A percentile compares a stretch with the other conserved stretches of the same genome.
These are phyloP conservation scores for Siniperca knerii DNA, from an alignment of 2,113 vertebrate genomes.

Conservation along the genomic window DNA sequence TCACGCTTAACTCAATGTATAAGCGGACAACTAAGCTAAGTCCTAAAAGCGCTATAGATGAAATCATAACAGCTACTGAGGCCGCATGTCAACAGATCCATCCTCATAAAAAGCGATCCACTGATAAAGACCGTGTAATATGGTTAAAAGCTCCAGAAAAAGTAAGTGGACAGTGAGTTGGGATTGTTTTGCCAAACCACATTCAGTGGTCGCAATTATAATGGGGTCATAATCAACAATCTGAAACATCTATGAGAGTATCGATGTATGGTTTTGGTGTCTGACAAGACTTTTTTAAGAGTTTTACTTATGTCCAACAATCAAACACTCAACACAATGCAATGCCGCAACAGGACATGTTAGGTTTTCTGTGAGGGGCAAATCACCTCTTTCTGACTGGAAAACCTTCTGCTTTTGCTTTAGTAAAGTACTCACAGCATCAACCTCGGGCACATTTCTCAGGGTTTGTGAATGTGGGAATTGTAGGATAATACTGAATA, in stretches of 20 bases:
- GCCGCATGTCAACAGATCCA: too few relatives aligned
- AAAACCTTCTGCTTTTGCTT: background rate
- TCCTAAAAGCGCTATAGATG: too few relatives aligned
- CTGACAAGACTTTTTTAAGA: background rate
- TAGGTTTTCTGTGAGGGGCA: background rate
- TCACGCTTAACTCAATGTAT: too few relatives aligned
- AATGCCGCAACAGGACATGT: background rate
- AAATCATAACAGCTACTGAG: too few relatives aligned
- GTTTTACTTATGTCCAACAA: background rate
- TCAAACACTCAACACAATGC: background rate
- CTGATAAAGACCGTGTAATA: too few relatives aligned
- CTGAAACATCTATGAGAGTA: background rate
- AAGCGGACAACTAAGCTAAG: too few relatives aligned
- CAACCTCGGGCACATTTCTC: background rate
- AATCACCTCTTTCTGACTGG: background rate
- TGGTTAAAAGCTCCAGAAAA: too few relatives aligned
- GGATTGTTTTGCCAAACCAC: background rate
- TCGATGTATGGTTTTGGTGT: background rate
- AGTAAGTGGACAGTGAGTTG: background rate
- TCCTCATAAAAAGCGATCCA: too few relatives aligned
- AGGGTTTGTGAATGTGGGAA: background rate
- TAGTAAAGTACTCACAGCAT: background rate
- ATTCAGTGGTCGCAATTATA: background rate
- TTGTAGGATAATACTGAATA: background rate
- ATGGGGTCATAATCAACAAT: background rate